Evolutionary conservation across 1,140 invertebrate species (phyloP), one percentile per base, ranked within the genome.

Genomic region (Linepithema humile): DNA sequence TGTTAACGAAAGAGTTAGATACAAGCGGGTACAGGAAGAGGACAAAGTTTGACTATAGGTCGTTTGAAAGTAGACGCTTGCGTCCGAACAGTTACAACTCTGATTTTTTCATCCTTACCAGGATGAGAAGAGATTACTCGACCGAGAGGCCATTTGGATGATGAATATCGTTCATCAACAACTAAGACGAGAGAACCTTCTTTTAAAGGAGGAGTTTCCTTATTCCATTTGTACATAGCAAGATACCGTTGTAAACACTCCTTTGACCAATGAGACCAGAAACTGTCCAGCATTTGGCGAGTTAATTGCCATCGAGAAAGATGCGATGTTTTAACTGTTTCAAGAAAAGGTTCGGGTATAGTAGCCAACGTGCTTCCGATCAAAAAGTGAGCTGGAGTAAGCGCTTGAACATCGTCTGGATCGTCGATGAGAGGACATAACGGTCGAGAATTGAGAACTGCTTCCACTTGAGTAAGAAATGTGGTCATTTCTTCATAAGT

Each of bases 361-460:
- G 35, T 72, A 0, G 57, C 75, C 0, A 90, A n/a, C 29, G 85
- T 48, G 15, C 53, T 26, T 15, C 88, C 90, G 43, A 92, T 86
- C 0, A 92, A 15, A 32, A 92, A 90, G 53, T 90, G 85, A 0
- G 45, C 77, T 20, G 89, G 86, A 5, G 83, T 89, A 0, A 89
- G 62, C 2, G 80, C 77, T 17, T 15, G 35, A 1, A 84, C 23
- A 57, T 89, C 84, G 7, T 73, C 72, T 0, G 89, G 85, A 17
- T 84, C 78, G 4, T 48, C n/a, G 0, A 72, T 32, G 3, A 86
- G 7, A 0, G 72, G 60, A 1, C 4, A 12, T 32, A 87, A 12
- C 0, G 85, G 70, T 1, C 40, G 23, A 1, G 72, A 84, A 10
- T 77, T 84, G 0, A 84, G 23, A 4, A 62, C 32, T 0, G 65